Conservation (phyloP, 1,140 invertebrate species). For the Vanessa atalanta region DNA sequence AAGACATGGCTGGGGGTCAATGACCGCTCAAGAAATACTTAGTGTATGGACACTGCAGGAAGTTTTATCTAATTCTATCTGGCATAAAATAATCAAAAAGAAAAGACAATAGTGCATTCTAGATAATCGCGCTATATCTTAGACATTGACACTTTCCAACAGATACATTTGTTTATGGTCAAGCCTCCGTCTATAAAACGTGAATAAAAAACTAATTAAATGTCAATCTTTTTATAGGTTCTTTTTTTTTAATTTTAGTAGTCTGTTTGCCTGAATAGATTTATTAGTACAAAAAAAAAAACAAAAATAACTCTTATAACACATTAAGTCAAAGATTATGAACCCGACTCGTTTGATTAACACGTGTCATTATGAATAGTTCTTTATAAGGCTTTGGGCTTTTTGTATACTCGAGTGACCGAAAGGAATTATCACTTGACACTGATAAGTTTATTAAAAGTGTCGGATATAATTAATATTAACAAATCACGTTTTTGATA, state of each 20-base stretch:
- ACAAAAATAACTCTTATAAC: not conserved
- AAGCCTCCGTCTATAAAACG: too few relatives aligned
- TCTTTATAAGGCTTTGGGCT: not conserved
- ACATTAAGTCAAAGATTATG: constrained; percentile 12
- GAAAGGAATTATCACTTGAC: not conserved
- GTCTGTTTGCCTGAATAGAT: not conserved
- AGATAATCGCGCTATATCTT: too few relatives aligned
- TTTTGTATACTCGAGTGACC: not conserved
- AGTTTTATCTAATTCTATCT: too few relatives aligned
- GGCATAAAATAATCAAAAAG: too few relatives aligned
- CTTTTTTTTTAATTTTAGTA: not conserved
- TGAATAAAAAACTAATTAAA: not conserved
- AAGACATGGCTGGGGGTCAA: too few relatives aligned
- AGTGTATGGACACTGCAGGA: too few relatives aligned
- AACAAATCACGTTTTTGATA: not conserved
- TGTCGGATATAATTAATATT: not conserved
- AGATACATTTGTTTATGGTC: too few relatives aligned
- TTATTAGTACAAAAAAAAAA: constrained; percentile 9
- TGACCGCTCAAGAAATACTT: too few relatives aligned
- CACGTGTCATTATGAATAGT: constrained; percentile 11
- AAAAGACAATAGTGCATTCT: too few relatives aligned
- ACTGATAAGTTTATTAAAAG: constrained; percentile 4
- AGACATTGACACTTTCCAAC: too few relatives aligned
- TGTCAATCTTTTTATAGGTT: not conserved
- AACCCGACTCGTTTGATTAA: constrained; percentile 3